These are phyloP conservation scores for Drosophila setosimentum DNA, from an alignment of 2,888 invertebrate species.

Conservation along the genomic window DNA sequence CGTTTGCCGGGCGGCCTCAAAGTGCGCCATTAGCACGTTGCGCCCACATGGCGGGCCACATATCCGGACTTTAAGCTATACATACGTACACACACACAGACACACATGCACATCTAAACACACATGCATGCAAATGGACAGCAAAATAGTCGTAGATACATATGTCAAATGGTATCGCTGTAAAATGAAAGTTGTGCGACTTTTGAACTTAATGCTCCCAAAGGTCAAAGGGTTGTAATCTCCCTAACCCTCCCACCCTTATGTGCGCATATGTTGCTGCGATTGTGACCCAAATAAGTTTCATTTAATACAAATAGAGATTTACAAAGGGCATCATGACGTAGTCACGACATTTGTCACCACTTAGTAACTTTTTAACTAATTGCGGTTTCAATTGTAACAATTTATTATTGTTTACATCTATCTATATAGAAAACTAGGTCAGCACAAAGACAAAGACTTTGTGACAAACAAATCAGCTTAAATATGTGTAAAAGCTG, in stretches of 20 bases:
- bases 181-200: constrained; percentile 57
- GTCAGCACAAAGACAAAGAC: constrained; percentile 3
- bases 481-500: background rate
- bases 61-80: constrained; percentile 36
- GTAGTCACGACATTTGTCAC: constrained; percentile 6
- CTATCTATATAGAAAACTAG: background rate
- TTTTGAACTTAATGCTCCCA: constrained; percentile 68
- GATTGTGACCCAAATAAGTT: constrained; percentile 44
- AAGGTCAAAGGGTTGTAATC: constrained; percentile 59
- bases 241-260: too few relatives aligned
- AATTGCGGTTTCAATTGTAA: background rate
- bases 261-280: constrained; percentile 2
- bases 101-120: constrained; percentile 4
- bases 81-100: constrained; percentile 13
- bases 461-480: background rate
- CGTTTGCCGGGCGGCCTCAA: constrained; percentile 32
- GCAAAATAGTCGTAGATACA: constrained; percentile 43
- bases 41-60: constrained; percentile 47
- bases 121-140: constrained; percentile 53
- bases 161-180: constrained; percentile 60
- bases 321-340: constrained; percentile 11
- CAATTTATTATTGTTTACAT: background rate
- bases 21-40: constrained; percentile 66
- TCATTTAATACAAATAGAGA: constrained; percentile 6
- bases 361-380: background rate